phyloP scores from a whole-genome alignment of 2,113 vertebrate genomes.

The Bufo bufo region DNA sequence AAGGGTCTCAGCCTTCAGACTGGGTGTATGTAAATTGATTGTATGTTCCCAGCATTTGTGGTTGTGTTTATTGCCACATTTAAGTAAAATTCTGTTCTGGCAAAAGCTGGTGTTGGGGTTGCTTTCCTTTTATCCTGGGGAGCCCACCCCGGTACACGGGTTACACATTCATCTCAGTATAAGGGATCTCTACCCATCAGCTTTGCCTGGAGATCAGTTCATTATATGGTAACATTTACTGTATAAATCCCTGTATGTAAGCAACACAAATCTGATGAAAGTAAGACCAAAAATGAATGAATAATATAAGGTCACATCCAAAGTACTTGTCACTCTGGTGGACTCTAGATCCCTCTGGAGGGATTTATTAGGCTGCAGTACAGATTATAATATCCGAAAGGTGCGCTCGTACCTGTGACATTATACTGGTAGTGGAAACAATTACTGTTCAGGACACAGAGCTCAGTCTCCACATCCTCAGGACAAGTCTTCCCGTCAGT shows the following conservation, averaged over 20 bases:
- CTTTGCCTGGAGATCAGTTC: neutral
- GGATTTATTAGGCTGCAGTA: slow-evolving; percentile 6
- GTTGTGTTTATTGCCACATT: too few species aligned
- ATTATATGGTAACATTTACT: neutral
- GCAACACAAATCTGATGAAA: neutral
- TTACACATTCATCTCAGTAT: neutral
- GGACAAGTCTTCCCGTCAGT: slow-evolving; percentile 76
- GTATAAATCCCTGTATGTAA: neutral
- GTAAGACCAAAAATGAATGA: neutral
- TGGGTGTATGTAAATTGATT: too few species aligned
- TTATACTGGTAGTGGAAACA: slow-evolving; percentile 90
- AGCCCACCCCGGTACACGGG: too few species aligned
- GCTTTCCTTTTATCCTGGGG: too few species aligned
- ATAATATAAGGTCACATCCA: neutral
- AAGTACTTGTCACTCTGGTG: neutral
- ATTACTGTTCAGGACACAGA: slow-evolving; percentile 87
- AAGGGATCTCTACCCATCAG: neutral
- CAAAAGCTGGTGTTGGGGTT: too few species aligned
- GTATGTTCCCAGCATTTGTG: too few species aligned
- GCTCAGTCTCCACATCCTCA: slow-evolving; percentile 79
- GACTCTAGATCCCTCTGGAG: neutral
- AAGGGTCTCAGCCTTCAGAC: too few species aligned
- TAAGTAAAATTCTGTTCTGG: too few species aligned
- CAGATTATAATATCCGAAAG: neutral
- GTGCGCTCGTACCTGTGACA: slow-evolving; percentile 79